These are phyloP conservation scores for Melanotaenia duboulayi DNA, from an alignment of 2,113 vertebrate genomes.

Conservation along the genomic window DNA sequence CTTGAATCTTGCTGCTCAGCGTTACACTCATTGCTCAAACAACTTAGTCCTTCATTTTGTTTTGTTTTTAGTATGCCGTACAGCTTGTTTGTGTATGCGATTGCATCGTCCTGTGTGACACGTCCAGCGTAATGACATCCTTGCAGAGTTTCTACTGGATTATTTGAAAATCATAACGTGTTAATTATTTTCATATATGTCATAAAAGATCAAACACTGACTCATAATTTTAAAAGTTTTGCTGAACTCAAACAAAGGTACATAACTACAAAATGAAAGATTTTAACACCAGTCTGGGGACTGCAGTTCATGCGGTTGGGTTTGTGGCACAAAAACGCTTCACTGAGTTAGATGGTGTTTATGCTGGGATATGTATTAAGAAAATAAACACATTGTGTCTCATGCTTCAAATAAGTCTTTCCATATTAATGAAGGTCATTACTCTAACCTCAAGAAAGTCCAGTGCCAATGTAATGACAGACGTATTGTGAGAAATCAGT, in stretches of 20 bases:
- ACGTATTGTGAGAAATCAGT: background rate
- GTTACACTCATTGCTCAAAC: slow-evolving; percentile 30
- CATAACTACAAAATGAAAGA: background rate
- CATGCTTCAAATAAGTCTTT: background rate
- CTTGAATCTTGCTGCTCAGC: slow-evolving; percentile 24
- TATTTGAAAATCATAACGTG: slow-evolving; percentile 7
- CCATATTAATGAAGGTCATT: slow-evolving; percentile 2
- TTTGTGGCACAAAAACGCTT: too few species aligned
- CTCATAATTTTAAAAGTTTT: background rate
- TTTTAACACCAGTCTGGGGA: background rate
- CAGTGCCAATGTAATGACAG: background rate
- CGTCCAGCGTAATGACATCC: background rate
- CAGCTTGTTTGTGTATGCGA: slow-evolving; percentile 17
- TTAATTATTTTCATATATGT: background rate
- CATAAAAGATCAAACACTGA: background rate
- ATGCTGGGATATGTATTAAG: background rate
- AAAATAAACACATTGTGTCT: background rate
- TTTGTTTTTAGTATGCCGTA: slow-evolving; percentile 38
- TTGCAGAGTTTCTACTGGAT: background rate
- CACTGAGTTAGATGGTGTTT: too few species aligned
- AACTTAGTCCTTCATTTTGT: slow-evolving; percentile 26
- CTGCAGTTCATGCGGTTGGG: too few species aligned
- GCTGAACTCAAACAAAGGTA: background rate
- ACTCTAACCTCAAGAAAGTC: background rate
- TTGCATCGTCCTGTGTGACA: background rate